Evolutionary conservation across 2,113 vertebrate genomes (phyloP), one percentile per base, ranked within the genome.

Genomic region (Vulpes ferrilata): DNA sequence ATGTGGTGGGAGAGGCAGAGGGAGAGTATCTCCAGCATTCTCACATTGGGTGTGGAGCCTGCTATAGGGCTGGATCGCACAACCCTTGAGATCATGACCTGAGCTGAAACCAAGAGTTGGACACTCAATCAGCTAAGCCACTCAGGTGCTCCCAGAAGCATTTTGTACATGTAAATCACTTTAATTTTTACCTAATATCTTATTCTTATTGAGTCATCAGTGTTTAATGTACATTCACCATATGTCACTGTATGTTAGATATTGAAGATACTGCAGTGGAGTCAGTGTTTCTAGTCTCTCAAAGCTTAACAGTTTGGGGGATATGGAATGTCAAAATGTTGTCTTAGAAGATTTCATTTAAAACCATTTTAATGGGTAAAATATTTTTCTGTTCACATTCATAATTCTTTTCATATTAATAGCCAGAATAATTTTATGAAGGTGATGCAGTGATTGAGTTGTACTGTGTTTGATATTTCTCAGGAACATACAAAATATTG

Each of bases 271-370:
- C 23, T 51, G 4, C 2, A 67, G 20, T n/a, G 19, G 69, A 27
- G 35, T 81, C 32, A 88, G 4, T 2, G 17, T 85, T 74, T 88
- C 55, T 80, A 25, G 88, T 32, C 13, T 95, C 23, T 86, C 19
- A 86, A 19, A 48, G 30, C 13, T 92, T 32, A 57, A 57, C 7
- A 55, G 7, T 38, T 80, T 80, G 38, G 12, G 30, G 11, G 7
- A 48, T 78, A 65, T 67, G 67, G 30, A 83, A 62, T 87, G 43
- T 48, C 22, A 83, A 51, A 86, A 71, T 51, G 9, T 51, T 38
- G 27, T 76, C 19, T 73, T 93, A 2, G 65, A 97, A 88, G 82
- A n/a, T 59, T 95, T 59, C 67, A 78, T 95, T 88, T 62, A 86
- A 86, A 88, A 30, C 25, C 32, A 73, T 60, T 67, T 88, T 65